Evolutionary conservation across 1,140 invertebrate genomes (phyloP), one percentile per base, ranked within the genome.

Genomic region (Drosophila teissieri): DNA sequence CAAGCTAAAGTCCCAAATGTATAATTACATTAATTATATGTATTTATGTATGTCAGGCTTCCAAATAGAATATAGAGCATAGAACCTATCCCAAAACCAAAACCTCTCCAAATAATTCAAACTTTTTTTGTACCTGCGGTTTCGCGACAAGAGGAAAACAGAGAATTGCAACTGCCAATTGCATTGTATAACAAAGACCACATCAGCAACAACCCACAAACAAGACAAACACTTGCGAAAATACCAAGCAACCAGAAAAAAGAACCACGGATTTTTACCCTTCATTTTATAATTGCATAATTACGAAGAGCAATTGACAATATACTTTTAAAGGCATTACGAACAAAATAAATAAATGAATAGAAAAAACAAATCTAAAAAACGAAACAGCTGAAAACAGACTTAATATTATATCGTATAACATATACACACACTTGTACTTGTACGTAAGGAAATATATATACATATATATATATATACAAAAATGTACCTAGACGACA

Each of bases 91-190:
- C 69, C 64, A 39, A 62, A 68, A n/a, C 27, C 6, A 19, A 42
- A 42, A 7, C 42, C 42, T 19, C 17, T 19, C 42, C 17, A 45
- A 45, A 11, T 4, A 19, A 45, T 19, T 11, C 3, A 45, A 45
- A 10, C 11, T 22, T 60, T 58, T 52, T 40, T 52, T 53, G 69
- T 24, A 78, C 74, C 19, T 40, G 42, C 44, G 49, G 52, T 24
- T 44, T 53, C 48, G 48, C 48, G n/a, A 49, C 24, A 15, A 49
- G 49, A 36, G 27, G 49, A 52, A 52, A 52, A 19, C 15, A 19
- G 62, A 74, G 31, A 86, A 86, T 74, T 85, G 83, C 82, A 81
- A 81, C 62, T 75, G 79, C 64, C 81, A 83, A 83, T 83, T 83
- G 80, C 80, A 83, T 83, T 84, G 57, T 76, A 83, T 46, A 84